Percentiles rank a stretch among this genome's conserved stretches.
Evolutionary conservation across 1,140 invertebrate genomes (phyloP).

Genomic region (Sminthurinus signatus): DNA sequence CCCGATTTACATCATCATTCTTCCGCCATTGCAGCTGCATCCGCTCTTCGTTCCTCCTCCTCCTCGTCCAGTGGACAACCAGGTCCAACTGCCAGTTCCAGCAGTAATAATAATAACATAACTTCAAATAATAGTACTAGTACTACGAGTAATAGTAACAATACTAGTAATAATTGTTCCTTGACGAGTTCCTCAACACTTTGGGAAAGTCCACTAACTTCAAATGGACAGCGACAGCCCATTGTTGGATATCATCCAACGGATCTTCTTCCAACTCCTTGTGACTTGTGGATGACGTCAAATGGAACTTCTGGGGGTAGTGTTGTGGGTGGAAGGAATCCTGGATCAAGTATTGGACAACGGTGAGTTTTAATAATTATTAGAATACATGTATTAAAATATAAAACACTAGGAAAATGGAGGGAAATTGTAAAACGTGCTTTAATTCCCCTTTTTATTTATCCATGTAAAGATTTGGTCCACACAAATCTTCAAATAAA

Average conservation of each 20-base stretch:
- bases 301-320: too few species aligned
- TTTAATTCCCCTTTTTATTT: too few species aligned
- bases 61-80: too few species aligned
- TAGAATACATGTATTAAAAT: too few species aligned
- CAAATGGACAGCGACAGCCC: slow-evolving; percentile 4
- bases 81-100: too few species aligned
- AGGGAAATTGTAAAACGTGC: too few species aligned
- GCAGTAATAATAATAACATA: too few species aligned
- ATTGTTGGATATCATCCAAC: slow-evolving; percentile 6
- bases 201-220: not conserved
- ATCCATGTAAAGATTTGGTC: slow-evolving; percentile 13
- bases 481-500: slow-evolving; percentile 48
- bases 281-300: not conserved
- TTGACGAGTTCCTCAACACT: not conserved
- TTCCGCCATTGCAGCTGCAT: slow-evolving; percentile 40
- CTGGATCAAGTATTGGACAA: not conserved
- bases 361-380: not conserved
- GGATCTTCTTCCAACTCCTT: not conserved
- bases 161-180: not conserved
- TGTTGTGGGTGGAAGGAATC: not conserved
- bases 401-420: too few species aligned
- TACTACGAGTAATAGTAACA: not conserved
- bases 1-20: slow-evolving; percentile 34
- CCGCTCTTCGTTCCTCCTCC: slow-evolving; percentile 29
- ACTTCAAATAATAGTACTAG: too few species aligned